Percentiles rank a stretch among this genome's conserved stretches.
phyloP scores from a whole-genome alignment of 1,140 invertebrate species.

The Bombyx mori region DNA sequence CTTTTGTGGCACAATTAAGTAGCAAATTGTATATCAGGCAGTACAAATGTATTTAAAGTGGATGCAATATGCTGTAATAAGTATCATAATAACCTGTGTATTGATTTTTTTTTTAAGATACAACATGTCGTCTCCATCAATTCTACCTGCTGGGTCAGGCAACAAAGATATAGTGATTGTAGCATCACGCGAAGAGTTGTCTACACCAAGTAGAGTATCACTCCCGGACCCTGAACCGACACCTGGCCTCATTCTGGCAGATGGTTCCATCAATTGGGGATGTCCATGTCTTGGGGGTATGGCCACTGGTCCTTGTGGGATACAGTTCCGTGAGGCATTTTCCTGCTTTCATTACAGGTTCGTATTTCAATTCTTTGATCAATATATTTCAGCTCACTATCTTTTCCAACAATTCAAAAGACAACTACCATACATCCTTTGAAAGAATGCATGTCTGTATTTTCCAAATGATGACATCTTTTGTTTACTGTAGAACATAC shows the following conservation, averaged over 20 bases:
- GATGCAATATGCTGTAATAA: no score
- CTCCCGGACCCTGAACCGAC: constrained; percentile 81
- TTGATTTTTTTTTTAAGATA: no score
- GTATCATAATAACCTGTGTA: no score
- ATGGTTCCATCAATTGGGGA: constrained; percentile 96
- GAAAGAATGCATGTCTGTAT: no score
- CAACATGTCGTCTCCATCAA: no score
- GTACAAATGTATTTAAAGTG: no score
- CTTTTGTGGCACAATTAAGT: no score
- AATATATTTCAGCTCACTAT: no score
- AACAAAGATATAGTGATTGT: constrained; percentile 91
- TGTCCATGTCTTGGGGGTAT: constrained; percentile 97
- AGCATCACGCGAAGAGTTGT: constrained; percentile 84
- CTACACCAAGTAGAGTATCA: constrained; percentile 78
- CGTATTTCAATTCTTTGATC: neutral
- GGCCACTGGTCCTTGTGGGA: constrained; percentile 94
- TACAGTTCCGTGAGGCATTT: constrained; percentile 93
- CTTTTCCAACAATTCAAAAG: no score
- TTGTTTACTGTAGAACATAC: neutral
- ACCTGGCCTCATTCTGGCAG: constrained; percentile 85
- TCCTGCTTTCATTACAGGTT: constrained; percentile 91
- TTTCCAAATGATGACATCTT: neutral
- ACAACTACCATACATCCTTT: no score
- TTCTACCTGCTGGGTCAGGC: constrained; percentile 46
- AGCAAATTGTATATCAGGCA: no score